Evolutionary conservation across 2,888 invertebrate genomes (phyloP).

Genomic region (Cordilura impudica): DNA sequence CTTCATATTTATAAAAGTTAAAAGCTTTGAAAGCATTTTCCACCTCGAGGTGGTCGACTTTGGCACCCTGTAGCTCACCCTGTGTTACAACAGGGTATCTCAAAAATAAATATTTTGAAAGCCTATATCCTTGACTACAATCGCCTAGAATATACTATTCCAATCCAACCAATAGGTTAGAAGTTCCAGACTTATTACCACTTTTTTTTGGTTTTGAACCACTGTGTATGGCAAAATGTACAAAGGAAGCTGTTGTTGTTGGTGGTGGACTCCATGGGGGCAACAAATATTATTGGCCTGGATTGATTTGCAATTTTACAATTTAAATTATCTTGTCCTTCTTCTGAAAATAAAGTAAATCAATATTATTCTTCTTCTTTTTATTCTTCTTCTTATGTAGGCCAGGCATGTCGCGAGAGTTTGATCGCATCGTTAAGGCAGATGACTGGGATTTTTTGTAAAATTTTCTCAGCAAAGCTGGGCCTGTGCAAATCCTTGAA

Average conservation of each 20-base stretch:
- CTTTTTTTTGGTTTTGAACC: no score
- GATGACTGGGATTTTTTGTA: background rate
- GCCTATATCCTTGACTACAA: no score
- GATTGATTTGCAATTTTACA: conserved; percentile 21
- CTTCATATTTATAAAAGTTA: no score
- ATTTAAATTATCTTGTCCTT: background rate
- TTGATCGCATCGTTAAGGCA: background rate
- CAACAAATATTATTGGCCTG: conserved; percentile 16
- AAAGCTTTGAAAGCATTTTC: no score
- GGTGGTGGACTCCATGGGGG: conserved; percentile 8
- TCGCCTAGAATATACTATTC: no score
- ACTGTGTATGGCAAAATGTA: background rate
- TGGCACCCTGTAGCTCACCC: no score
- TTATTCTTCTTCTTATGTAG: background rate
- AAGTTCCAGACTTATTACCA: no score
- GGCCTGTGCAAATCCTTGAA: conserved; percentile 16
- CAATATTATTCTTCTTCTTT: no score
- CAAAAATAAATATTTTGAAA: no score
- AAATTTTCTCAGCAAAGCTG: background rate
- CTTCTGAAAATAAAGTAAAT: background rate
- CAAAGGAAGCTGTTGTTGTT: background rate
- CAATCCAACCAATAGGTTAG: no score
- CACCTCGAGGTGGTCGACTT: no score
- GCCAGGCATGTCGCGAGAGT: background rate
- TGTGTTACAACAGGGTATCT: no score